A percentile compares a stretch with the other conserved stretches of the same genome.
Evolutionary conservation across 30 jellyfish, hydroid and myxozoan genomes (phyloP).

Genomic region (Hydractinia echinata): DNA sequence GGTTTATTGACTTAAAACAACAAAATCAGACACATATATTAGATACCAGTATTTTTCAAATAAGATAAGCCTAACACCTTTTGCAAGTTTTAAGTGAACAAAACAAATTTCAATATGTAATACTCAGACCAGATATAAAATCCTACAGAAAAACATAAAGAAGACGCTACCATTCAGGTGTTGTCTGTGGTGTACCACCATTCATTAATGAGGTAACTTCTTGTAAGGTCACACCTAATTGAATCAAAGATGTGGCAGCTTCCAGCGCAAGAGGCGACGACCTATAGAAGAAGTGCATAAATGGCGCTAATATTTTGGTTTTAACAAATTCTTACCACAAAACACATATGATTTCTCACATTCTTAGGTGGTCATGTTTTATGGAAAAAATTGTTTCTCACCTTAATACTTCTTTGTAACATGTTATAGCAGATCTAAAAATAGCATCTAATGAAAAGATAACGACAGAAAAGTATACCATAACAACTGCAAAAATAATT

Average conservation of each 20-base stretch:
- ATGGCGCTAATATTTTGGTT: neutral
- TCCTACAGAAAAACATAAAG: neutral
- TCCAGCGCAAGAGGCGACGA: conserved; percentile 84
- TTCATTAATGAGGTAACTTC: conserved; percentile 61
- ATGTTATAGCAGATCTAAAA: conserved; percentile 86
- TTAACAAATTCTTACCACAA: too few relatives aligned
- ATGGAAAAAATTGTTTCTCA: neutral
- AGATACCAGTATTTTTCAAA: too few relatives aligned
- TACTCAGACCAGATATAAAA: too few relatives aligned
- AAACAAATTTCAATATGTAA: too few relatives aligned
- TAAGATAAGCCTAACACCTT: too few relatives aligned
- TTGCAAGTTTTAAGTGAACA: too few relatives aligned
- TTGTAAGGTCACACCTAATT: conserved; percentile 84
- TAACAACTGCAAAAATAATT: too few relatives aligned
- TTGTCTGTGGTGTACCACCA: conserved; percentile 36
- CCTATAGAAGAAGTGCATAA: conserved; percentile 34
- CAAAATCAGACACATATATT: too few relatives aligned
- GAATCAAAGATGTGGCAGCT: conserved; percentile 64
- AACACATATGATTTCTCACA: too few relatives aligned
- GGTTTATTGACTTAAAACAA: too few relatives aligned
- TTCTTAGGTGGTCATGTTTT: neutral
- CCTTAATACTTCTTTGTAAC: conserved; percentile 93
- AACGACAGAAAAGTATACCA: too few relatives aligned
- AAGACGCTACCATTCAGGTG: conserved; percentile 71
- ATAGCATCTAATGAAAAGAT: neutral